Conservation (phyloP, 1,140 invertebrate genomes). For the Drosophila varians region DNA sequence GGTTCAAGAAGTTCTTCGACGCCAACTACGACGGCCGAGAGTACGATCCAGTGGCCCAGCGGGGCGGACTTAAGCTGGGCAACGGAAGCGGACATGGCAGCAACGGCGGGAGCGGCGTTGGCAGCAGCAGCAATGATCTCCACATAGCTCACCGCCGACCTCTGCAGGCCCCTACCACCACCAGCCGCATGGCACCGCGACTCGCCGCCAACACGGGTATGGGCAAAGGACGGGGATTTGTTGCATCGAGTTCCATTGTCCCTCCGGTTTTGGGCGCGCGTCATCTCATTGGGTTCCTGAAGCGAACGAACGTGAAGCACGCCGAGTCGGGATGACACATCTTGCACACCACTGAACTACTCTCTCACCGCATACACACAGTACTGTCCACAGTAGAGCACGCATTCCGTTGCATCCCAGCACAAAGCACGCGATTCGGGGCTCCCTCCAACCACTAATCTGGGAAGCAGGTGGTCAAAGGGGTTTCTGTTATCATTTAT, state of each 20-base stretch:
- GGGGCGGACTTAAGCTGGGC: slow-evolving; percentile 90
- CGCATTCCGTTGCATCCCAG: slow-evolving; percentile 18
- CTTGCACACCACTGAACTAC: slow-evolving; percentile 2
- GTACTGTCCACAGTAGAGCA: slow-evolving; percentile 13
- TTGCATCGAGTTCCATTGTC: neutral
- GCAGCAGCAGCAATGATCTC: slow-evolving; percentile 76
- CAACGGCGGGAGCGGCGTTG: slow-evolving; percentile 63
- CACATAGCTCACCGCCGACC: slow-evolving; percentile 83
- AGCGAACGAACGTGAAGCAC: slow-evolving; percentile 54
- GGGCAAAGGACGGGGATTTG: slow-evolving; percentile 9
- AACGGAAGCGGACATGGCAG: slow-evolving; percentile 70
- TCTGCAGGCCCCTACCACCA: slow-evolving; percentile 75
- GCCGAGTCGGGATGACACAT: slow-evolving; percentile 17
- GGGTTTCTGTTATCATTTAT: slow-evolving; percentile 11
- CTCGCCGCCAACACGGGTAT: slow-evolving; percentile 30
- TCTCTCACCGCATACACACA: slow-evolving; percentile 13
- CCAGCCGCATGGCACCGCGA: slow-evolving; percentile 30
- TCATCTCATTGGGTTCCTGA: slow-evolving; percentile 11
- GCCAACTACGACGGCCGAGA: slow-evolving; percentile 98
- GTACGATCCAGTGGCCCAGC: slow-evolving; percentile 95
- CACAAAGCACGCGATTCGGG: slow-evolving; percentile 18
- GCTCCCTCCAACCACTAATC: slow-evolving; percentile 21
- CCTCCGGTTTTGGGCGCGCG: slow-evolving; percentile 25
- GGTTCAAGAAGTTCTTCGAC: slow-evolving; percentile 99
- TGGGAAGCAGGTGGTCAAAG: slow-evolving; percentile 1